These are phyloP conservation scores for Polietes domitor DNA, from an alignment of 2,888 invertebrate species.

Conservation along the genomic window DNA sequence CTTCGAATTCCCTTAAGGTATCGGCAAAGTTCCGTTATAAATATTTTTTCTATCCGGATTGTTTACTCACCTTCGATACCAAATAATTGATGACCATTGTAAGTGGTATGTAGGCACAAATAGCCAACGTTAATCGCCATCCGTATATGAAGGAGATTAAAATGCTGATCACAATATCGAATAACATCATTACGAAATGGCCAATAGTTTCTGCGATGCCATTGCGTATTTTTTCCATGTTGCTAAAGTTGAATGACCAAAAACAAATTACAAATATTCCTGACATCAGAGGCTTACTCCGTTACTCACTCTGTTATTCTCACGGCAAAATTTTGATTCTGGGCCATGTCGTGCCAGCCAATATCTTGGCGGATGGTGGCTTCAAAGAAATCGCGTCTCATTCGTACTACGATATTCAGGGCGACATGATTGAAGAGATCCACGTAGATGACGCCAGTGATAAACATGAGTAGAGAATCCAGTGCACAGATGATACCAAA, in stretches of 20 bases:
- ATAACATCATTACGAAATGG: constrained; percentile 85
- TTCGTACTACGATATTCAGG: constrained; percentile 84
- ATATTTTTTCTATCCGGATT: no score
- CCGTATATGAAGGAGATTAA: constrained; percentile 90
- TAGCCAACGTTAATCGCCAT: constrained; percentile 92
- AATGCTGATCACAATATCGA: constrained; percentile 83
- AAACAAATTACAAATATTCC: constrained; percentile 11
- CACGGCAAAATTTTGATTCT: constrained; percentile 88
- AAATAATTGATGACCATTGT: constrained; percentile 88
- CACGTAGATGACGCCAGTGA: constrained; percentile 85
- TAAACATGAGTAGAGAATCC: constrained; percentile 84
- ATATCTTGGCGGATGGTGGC: constrained; percentile 88
- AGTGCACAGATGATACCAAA: constrained; percentile 84
- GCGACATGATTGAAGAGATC: constrained; percentile 86
- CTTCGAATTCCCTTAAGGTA: no score
- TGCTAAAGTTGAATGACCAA: constrained; percentile 82
- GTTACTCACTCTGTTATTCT: constrained; percentile 88
- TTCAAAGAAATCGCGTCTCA: constrained; percentile 84
- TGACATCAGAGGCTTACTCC: neutral
- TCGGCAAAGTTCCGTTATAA: no score
- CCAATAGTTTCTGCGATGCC: constrained; percentile 93
- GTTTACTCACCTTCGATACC: constrained; percentile 86
- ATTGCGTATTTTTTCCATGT: constrained; percentile 90
- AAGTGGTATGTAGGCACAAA: constrained; percentile 89
- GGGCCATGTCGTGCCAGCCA: constrained; percentile 87